A percentile compares a stretch with the other conserved stretches of the same genome.
phyloP scores from a whole-genome alignment of 2,113 vertebrate genomes.

The Penelope pileata region DNA sequence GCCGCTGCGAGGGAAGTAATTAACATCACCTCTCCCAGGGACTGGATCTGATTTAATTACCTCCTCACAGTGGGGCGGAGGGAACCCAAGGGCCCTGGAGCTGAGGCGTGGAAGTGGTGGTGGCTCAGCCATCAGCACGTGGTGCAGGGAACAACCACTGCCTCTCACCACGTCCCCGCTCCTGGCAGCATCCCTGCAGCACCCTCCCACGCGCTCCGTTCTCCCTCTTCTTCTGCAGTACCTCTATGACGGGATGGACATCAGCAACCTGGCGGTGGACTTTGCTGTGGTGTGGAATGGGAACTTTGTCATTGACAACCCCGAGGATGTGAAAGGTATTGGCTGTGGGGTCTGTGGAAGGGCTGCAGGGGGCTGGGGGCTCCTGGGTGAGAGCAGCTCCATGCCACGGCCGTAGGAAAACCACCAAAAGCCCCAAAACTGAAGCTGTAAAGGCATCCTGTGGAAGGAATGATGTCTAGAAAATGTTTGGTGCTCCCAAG shows the following conservation, averaged over 20 bases:
- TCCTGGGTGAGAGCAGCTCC: not conserved
- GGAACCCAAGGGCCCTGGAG: slow-evolving; percentile 7
- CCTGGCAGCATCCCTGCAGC: not conserved
- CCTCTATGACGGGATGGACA: slow-evolving; percentile 93
- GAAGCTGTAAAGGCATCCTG: not conserved
- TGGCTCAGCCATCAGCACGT: not conserved
- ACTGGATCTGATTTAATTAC: slow-evolving; percentile 63
- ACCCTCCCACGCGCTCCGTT: not conserved
- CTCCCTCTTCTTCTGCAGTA: slow-evolving; percentile 79
- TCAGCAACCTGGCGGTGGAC: slow-evolving; percentile 93
- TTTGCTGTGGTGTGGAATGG: slow-evolving; percentile 99
- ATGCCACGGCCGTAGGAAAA: not conserved
- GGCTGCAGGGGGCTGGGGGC: not conserved
- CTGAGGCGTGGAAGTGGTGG: not conserved
- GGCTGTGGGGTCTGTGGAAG: not conserved
- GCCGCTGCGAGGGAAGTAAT: slow-evolving; percentile 35
- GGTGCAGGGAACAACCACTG: not conserved
- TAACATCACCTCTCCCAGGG: slow-evolving; percentile 51
- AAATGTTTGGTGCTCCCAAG: not conserved
- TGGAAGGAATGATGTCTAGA: not conserved
- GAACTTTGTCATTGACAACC: slow-evolving; percentile 98
- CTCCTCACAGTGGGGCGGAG: slow-evolving; percentile 9
- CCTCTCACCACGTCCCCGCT: not conserved
- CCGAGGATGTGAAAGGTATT: slow-evolving; percentile 92
- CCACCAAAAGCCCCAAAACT: not conserved